Base-by-base conservation (phyloP, 1,140 invertebrate genomes). In the Trachymyrmex cornetzi region DNA sequence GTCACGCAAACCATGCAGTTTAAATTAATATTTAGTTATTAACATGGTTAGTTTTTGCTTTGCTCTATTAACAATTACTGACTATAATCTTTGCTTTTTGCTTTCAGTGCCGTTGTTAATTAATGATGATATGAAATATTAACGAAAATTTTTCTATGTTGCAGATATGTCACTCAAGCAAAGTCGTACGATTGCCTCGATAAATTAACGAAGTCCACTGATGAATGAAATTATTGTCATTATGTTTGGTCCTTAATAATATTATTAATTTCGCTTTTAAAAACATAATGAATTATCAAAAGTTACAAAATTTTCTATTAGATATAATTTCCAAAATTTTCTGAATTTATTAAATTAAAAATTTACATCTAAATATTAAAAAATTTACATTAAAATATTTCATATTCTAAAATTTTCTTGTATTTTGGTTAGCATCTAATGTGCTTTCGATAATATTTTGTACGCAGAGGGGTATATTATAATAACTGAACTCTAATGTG, bases 151-250 rank as follows among this genome's bases (percentile, higher is more conserved):
- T 79, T 79, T 67, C 44, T 89, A 19, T 71, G 55, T 91, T 94
- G 30, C 91, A 94, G 94, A 67, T 93, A 88, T 48, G 89, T 93
- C 16, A 85, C 90, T 63, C 94, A 93, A 77, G 94, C 94, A 1
- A 94, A 94, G 57, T 94, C 94, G 7, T 94, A 93, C 86, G 93
- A 94, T 87, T 94, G 92, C 80, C 89, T 94, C 38, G 91, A 94
- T 53, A 92, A 93, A 87, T 80, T 94, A 67, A 86, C 90, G 30
- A 93, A 94, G 48, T 87, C 91, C 48, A 77, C 88, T 61, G 92
- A 92, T 66, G 92, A 93, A 86, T 94, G 61, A 90, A 72, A 63
- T 9, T 57, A 38, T 59, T 69, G 34, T 22, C 34, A 74, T 74
- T 57, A 48, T 44, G 34, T 38, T 38, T 38, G 11, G 3, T 50